Percentiles rank a stretch among this genome's conserved stretches.
These are phyloP conservation scores for Drosophila subpulchrella DNA, from an alignment of 1,140 invertebrate genomes.

Conservation along the genomic window DNA sequence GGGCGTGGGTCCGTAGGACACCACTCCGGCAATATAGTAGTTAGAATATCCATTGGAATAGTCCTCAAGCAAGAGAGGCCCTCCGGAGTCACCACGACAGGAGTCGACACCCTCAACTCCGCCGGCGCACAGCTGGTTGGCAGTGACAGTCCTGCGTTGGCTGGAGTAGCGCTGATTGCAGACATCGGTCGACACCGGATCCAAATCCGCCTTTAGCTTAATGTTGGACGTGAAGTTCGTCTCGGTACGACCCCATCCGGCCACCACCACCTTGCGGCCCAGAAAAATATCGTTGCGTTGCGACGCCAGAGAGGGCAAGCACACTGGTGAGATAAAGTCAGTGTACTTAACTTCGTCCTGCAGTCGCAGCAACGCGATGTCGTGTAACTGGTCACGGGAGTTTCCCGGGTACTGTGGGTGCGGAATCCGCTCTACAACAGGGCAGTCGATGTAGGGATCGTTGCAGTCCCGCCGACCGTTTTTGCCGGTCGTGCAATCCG, in stretches of 20 bases:
- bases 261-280: conserved; percentile 87
- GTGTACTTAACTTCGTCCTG: conserved; percentile 85
- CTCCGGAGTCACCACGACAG: conserved; percentile 86
- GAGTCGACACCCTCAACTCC: conserved; percentile 87
- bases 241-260: conserved; percentile 93
- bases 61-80: conserved; percentile 75
- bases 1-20: conserved; percentile 91
- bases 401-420: conserved; percentile 88
- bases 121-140: conserved; percentile 87
- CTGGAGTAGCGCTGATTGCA: conserved; percentile 56
- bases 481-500: conserved; percentile 86
- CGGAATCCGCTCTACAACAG: conserved; percentile 86
- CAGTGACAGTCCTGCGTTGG: conserved; percentile 49
- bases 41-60: conserved; percentile 44
- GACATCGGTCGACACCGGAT: conserved; percentile 25
- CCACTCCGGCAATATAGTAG: conserved; percentile 87
- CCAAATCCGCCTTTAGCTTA: conserved; percentile 64
- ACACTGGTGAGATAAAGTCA: conserved; percentile 89
- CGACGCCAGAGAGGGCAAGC: conserved; percentile 86
- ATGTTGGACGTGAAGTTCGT: conserved; percentile 72
- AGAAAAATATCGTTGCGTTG: conserved; percentile 84
- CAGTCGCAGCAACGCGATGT: conserved; percentile 89
- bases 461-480: conserved; percentile 80
- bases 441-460: conserved; percentile 85
- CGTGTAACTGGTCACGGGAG: conserved; percentile 86